Percentiles rank a stretch among this genome's conserved stretches.
These are phyloP conservation scores for Xiphophorus maculatus DNA, from an alignment of 2,113 vertebrate genomes.

Conservation along the genomic window DNA sequence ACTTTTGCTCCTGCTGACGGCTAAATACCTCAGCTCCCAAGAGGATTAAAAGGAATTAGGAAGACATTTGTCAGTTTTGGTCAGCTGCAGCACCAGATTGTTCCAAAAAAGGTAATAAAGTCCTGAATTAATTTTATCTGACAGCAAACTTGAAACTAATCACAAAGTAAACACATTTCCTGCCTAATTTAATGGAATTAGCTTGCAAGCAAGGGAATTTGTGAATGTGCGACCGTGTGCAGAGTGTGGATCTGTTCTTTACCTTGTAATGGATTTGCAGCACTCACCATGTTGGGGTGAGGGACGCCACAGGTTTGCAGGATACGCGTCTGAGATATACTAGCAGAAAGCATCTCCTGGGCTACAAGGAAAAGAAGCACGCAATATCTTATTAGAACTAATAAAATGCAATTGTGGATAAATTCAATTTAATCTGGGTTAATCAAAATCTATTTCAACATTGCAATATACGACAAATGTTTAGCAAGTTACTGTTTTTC, in stretches of 20 bases:
- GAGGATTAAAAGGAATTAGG: background rate
- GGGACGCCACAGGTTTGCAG: constrained; percentile 85
- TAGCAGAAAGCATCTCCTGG: constrained; percentile 88
- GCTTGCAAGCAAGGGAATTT: background rate
- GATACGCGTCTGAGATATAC: constrained; percentile 86
- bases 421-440: background rate
- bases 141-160: constrained; percentile 41
- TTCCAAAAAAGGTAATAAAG: constrained; percentile 32
- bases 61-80: constrained; percentile 18
- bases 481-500: too few species aligned
- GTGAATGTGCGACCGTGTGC: constrained; percentile 1
- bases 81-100: constrained; percentile 11
- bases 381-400: background rate
- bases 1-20: background rate
- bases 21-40: background rate
- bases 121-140: constrained; percentile 54
- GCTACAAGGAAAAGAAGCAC: constrained; percentile 46
- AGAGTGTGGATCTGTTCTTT: constrained; percentile 49
- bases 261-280: constrained; percentile 85
- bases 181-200: constrained; percentile 35
- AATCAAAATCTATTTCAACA: too few species aligned
- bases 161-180: constrained; percentile 33
- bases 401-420: background rate
- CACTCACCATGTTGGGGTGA: constrained; percentile 82
- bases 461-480: too few species aligned